A percentile compares a stretch with the other conserved stretches of the same genome.
Evolutionary conservation across 2,888 invertebrate species (phyloP).

Genomic region (Gryllus longicercus): DNA sequence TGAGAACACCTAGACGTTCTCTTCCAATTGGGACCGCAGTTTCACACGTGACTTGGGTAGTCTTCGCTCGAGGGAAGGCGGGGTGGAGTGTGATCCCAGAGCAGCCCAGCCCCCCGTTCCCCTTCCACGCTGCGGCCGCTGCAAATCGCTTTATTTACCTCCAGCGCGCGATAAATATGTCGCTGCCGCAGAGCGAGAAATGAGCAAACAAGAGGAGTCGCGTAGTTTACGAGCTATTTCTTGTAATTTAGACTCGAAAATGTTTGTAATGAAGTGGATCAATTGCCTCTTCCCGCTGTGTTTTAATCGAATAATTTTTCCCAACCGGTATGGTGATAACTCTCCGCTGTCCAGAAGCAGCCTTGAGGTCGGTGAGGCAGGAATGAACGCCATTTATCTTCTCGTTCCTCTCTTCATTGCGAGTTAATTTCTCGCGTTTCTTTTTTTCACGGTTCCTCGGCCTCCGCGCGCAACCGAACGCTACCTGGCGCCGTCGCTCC

Average conservation of each 20-base stretch:
- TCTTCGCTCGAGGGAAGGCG: too few relatives aligned
- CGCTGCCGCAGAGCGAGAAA: background rate
- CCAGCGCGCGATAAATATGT: background rate
- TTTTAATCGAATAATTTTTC: background rate
- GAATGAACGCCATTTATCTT: conserved; percentile 8
- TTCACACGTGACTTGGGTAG: too few relatives aligned
- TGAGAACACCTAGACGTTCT: too few relatives aligned
- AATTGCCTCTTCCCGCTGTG: background rate
- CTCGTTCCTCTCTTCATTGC: background rate
- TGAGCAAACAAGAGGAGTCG: background rate
- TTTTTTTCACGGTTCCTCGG: background rate
- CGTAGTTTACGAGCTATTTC: background rate
- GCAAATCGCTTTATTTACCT: too few relatives aligned
- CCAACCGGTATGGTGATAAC: background rate
- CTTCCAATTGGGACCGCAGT: too few relatives aligned
- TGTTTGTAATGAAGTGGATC: conserved; percentile 17
- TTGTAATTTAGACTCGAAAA: background rate
- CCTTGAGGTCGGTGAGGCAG: background rate
- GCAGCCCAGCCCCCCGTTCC: too few relatives aligned
- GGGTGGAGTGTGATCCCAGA: too few relatives aligned
- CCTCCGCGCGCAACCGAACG: too few relatives aligned
- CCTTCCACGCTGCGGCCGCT: too few relatives aligned
- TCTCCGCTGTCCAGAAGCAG: background rate
- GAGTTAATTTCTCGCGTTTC: background rate
- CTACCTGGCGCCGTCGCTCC: too few relatives aligned